Conservation (phyloP, 2,888 invertebrate species). For the Yponomeuta plumbellus region DNA sequence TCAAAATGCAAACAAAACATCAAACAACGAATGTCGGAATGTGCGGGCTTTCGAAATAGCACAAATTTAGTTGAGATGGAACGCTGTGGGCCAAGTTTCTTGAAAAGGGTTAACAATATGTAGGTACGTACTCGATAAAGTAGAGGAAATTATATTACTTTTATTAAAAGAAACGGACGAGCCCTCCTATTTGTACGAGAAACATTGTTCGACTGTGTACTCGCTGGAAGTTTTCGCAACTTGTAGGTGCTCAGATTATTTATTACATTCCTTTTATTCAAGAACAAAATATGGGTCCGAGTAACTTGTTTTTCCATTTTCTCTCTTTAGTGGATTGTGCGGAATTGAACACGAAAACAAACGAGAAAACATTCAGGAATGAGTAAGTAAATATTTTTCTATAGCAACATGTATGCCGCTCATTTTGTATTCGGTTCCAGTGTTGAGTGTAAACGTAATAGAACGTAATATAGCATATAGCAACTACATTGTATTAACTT, state of each 20-base stretch:
- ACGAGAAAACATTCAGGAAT: background rate
- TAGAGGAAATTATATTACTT: slow-evolving; percentile 62
- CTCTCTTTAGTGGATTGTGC: slow-evolving; percentile 3
- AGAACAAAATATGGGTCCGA: slow-evolving; percentile 19
- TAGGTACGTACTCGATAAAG: slow-evolving; percentile 48
- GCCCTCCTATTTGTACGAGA: slow-evolving; percentile 34
- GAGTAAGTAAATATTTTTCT: background rate
- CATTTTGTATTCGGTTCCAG: background rate
- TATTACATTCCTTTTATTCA: slow-evolving; percentile 29
- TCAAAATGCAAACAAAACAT: slow-evolving; percentile 59
- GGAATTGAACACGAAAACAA: background rate
- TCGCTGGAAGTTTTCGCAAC: slow-evolving; percentile 27
- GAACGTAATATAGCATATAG: no score
- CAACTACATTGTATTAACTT: no score
- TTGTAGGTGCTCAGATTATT: slow-evolving; percentile 30
- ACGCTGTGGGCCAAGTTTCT: slow-evolving; percentile 60
- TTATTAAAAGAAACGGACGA: slow-evolving; percentile 43
- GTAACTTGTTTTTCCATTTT: slow-evolving; percentile 18
- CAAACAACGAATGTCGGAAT: slow-evolving; percentile 57
- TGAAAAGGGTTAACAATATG: slow-evolving; percentile 64
- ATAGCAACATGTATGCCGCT: background rate
- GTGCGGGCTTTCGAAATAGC: slow-evolving; percentile 60
- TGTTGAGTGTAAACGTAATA: background rate
- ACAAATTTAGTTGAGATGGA: slow-evolving; percentile 59
- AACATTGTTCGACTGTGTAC: slow-evolving; percentile 12